Conservation (phyloP, 2,888 invertebrate genomes). For the Mesorhabditis sp. region DNA sequence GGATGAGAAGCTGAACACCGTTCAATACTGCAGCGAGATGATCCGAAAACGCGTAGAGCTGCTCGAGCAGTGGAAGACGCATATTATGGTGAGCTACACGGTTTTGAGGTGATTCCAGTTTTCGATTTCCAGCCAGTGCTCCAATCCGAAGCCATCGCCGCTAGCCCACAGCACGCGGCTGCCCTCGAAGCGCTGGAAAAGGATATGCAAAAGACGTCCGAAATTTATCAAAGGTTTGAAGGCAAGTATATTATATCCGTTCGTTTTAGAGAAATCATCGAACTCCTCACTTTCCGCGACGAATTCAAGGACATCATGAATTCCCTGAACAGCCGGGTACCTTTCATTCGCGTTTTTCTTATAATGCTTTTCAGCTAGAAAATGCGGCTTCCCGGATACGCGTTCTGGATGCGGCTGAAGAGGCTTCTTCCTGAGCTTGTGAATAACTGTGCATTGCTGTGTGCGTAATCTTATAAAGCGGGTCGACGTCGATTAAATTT, state of each 20-base stretch:
- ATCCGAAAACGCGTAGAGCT: neutral
- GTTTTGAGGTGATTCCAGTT: neutral
- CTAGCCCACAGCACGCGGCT: neutral
- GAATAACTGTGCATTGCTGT: too few species aligned
- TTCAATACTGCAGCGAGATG: neutral
- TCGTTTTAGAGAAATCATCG: neutral
- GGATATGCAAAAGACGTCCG: neutral
- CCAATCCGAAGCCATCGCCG: neutral
- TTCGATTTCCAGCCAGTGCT: neutral
- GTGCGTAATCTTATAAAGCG: too few species aligned
- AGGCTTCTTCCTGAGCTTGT: too few species aligned
- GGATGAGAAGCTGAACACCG: constrained; percentile 6
- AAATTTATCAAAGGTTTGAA: neutral
- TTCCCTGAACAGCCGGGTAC: neutral
- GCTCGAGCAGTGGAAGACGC: neutral
- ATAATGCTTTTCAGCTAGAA: too few species aligned
- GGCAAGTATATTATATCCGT: neutral
- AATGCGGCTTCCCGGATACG: too few species aligned
- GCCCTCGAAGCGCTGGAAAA: neutral
- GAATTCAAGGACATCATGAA: neutral
- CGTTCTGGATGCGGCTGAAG: too few species aligned
- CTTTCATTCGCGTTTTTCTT: neutral
- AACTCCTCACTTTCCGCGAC: neutral
- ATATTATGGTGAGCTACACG: neutral
- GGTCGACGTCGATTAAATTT: too few species aligned